A percentile compares a stretch with the other conserved stretches of the same genome.
phyloP scores from a whole-genome alignment of 2,113 vertebrate species.

The Columbina picui region DNA sequence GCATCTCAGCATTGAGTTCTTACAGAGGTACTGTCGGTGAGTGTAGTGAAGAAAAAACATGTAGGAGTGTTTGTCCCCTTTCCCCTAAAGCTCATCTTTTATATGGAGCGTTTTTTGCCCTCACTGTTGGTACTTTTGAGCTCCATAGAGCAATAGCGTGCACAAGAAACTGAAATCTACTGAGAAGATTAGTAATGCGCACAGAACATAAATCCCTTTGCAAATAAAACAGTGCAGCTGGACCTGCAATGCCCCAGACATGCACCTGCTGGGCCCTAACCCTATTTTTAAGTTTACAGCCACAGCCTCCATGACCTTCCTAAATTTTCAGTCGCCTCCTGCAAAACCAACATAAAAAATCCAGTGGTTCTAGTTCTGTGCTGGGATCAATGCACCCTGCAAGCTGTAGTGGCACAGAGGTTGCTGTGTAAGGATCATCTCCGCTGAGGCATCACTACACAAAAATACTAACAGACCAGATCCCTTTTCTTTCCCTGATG shows the following conservation, averaged over 20 bases:
- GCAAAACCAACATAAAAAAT: background rate
- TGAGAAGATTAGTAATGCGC: rapidly evolving
- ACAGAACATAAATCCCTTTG: background rate
- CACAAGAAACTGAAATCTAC: background rate
- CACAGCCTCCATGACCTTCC: background rate
- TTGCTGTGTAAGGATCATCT: background rate
- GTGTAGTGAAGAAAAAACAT: background rate
- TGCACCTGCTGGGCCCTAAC: background rate
- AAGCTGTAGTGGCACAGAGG: rapidly evolving
- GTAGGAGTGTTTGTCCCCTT: background rate
- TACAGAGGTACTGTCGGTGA: background rate
- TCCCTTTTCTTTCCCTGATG: background rate
- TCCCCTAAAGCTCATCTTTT: background rate
- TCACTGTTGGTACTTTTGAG: background rate
- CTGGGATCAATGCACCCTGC: background rate
- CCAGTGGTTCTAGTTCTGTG: background rate
- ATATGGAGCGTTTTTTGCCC: background rate
- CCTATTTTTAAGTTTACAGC: background rate
- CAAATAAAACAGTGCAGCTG: background rate
- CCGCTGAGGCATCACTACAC: background rate
- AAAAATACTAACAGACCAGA: background rate
- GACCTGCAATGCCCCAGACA: background rate
- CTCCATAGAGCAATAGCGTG: rapidly evolving
- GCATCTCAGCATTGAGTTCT: background rate
- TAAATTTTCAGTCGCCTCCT: background rate